Percentiles rank a stretch among this genome's conserved stretches.
phyloP scores from a whole-genome alignment of 2,888 invertebrate genomes.

The Lasioglossum zephyrum region DNA sequence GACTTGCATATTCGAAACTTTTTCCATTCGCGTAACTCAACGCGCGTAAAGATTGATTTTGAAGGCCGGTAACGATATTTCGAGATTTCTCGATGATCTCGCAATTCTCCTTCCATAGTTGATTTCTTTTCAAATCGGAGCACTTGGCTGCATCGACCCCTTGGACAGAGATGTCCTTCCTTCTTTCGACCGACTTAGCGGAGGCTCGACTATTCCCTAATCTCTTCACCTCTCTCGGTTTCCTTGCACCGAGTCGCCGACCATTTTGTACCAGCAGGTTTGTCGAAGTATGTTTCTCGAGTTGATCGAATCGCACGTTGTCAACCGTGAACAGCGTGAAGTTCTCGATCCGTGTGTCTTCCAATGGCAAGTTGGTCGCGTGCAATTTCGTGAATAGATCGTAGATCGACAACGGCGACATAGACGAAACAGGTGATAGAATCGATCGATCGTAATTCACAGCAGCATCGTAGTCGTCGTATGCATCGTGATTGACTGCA shows the following conservation, averaged over 20 bases:
- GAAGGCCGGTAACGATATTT: background rate
- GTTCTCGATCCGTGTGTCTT: background rate
- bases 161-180: background rate
- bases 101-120: background rate
- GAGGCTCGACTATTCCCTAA: background rate
- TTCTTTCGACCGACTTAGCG: background rate
- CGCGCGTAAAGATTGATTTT: background rate
- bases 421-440: constrained; percentile 1
- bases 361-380: background rate
- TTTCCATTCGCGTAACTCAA: background rate
- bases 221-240: background rate
- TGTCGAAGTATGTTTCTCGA: background rate
- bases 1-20: background rate
- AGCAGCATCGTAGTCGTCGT: constrained; percentile 30
- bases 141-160: background rate
- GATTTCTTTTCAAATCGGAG: background rate
- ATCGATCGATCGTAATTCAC: constrained; percentile 19
- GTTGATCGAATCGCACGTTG: background rate
- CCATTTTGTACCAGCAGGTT: background rate
- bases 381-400: constrained; percentile 7
- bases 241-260: background rate
- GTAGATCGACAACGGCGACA: constrained; percentile 9
- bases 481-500: constrained; percentile 5
- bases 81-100: background rate
- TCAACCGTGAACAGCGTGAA: background rate